Evolutionary conservation across 2,888 invertebrate genomes (phyloP).

Genomic region (Liopterus haemorrhoidalis): DNA sequence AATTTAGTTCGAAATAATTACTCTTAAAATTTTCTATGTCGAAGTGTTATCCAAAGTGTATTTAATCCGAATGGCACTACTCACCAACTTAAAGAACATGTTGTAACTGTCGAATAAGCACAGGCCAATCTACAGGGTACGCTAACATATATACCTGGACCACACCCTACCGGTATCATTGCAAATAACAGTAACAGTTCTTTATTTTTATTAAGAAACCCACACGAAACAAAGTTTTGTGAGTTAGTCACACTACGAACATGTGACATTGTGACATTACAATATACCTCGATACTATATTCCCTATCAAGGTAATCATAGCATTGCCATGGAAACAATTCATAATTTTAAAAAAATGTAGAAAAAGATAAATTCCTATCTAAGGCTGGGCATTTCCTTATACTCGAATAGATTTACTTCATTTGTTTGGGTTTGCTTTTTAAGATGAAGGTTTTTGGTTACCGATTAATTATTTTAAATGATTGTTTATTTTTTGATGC

Average conservation of each 20-base stretch:
- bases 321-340: conserved; percentile 46
- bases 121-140: too few relatives aligned
- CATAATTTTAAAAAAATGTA: conserved; percentile 38
- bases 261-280: conserved; percentile 8
- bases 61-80: too few relatives aligned
- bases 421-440: too few relatives aligned
- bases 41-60: too few relatives aligned
- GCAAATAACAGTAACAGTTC: conserved; percentile 37
- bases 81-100: conserved; percentile 48
- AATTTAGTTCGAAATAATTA: neutral
- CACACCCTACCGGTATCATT: conserved; percentile 43
- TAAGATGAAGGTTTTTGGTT: too few relatives aligned
- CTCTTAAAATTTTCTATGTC: too few relatives aligned
- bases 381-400: conserved; percentile 45
- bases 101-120: conserved; percentile 37
- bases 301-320: conserved; percentile 38
- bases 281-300: conserved; percentile 30
- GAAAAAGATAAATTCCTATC: conserved; percentile 41
- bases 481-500: too few relatives aligned
- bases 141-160: conserved; percentile 41
- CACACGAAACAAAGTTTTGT: conserved; percentile 41
- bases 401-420: conserved; percentile 35
- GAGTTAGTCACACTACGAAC: conserved; percentile 25
- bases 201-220: conserved; percentile 43
- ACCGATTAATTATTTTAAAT: too few relatives aligned